phyloP scores from a whole-genome alignment of 2,888 invertebrate genomes.

The Rugalucina vietnamica region DNA sequence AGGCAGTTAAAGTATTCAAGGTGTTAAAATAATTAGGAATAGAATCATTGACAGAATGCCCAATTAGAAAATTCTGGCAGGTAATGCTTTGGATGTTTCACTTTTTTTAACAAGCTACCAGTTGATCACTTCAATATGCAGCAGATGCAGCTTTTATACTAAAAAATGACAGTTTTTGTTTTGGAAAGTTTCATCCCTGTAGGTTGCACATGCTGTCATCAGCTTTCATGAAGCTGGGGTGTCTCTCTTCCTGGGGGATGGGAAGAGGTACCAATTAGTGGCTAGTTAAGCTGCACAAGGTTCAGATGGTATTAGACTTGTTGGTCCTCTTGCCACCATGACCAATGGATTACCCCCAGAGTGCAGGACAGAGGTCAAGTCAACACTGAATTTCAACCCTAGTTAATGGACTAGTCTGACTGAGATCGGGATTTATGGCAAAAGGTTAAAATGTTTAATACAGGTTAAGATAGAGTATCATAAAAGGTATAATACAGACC shows the following conservation, averaged over 20 bases:
- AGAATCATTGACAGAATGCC: no score
- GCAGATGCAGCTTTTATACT: no score
- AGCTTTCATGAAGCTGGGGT: no score
- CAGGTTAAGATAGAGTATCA: not conserved
- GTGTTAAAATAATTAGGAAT: no score
- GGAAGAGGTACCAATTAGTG: slow-evolving; percentile 38
- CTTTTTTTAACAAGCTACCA: no score
- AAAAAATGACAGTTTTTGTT: no score
- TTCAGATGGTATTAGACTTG: not conserved
- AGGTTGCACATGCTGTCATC: no score
- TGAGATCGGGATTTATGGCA: not conserved
- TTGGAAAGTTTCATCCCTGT: no score
- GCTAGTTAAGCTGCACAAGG: slow-evolving; percentile 1
- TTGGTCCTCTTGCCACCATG: slow-evolving; percentile 33
- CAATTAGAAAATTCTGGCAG: no score
- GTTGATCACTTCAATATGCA: no score
- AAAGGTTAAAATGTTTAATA: not conserved
- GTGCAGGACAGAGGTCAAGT: slow-evolving; percentile 5
- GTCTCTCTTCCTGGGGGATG: slow-evolving; percentile 29
- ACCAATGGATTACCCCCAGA: slow-evolving; percentile 57
- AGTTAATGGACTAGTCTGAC: not conserved
- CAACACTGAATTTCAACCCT: not conserved
- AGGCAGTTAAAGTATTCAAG: no score
- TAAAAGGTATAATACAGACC: not conserved
- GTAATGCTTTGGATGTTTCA: no score